Conservation (phyloP, 2,113 vertebrate species). For the Thinocorus orbignyianus region DNA sequence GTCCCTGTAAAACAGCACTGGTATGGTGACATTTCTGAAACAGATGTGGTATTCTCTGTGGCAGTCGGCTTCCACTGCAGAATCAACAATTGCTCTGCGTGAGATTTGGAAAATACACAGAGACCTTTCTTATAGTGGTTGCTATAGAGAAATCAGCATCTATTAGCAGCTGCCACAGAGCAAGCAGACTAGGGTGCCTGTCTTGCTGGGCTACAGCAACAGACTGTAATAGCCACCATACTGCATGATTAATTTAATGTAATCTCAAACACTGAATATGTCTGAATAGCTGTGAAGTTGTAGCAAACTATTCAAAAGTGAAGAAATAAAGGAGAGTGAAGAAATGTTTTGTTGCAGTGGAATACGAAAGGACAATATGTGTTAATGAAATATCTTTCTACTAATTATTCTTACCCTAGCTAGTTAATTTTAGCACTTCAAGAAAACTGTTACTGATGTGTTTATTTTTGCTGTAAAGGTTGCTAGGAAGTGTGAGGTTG, state of each 20-base stretch:
- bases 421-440: background rate
- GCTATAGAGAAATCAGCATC: background rate
- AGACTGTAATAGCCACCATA: background rate
- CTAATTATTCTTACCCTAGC: background rate
- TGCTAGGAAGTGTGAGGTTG: background rate
- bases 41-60: background rate
- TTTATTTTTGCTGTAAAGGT: background rate
- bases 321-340: background rate
- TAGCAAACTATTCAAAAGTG: background rate
- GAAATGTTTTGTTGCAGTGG: background rate
- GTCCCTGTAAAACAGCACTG: background rate
- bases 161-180: background rate
- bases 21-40: background rate
- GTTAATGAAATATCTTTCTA: background rate
- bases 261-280: background rate
- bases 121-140: background rate
- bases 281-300: background rate
- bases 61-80: background rate
- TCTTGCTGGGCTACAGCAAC: background rate
- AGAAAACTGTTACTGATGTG: background rate
- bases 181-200: background rate
- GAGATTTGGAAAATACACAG: background rate
- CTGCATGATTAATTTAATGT: background rate
- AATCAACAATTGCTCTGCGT: background rate
- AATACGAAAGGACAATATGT: background rate